Conservation (phyloP, 2,797 vertebrate species). For the Dendrocincla tyrannina region DNA sequence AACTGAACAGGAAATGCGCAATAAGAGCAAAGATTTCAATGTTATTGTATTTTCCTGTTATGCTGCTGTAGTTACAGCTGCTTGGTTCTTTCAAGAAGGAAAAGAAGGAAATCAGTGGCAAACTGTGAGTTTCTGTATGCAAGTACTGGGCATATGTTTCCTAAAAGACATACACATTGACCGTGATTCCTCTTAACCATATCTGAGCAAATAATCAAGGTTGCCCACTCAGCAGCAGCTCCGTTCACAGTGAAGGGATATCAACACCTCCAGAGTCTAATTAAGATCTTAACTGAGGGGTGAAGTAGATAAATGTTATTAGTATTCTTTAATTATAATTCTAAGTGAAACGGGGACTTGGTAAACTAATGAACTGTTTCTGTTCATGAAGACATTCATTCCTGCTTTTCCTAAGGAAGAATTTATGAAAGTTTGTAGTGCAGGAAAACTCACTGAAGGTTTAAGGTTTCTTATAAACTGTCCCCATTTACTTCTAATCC, state of each 20-base stretch:
- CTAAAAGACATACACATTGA: neutral
- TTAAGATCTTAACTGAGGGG: neutral
- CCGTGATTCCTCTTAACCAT: neutral
- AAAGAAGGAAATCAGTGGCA: neutral
- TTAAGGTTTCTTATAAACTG: neutral
- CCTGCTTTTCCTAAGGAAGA: neutral
- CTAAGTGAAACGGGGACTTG: neutral
- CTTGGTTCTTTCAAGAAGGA: neutral
- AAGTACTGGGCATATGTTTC: neutral
- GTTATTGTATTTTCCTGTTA: constrained; percentile 32
- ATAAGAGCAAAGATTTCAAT: neutral
- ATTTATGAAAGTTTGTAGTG: neutral
- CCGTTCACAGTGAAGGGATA: neutral
- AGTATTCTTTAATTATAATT: neutral
- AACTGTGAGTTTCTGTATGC: neutral
- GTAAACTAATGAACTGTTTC: neutral
- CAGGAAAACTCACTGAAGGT: neutral
- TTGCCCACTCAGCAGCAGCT: neutral
- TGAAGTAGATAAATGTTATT: neutral
- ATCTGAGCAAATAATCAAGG: neutral
- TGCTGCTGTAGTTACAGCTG: neutral
- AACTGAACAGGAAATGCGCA: neutral
- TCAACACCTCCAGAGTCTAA: neutral
- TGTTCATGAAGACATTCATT: neutral
- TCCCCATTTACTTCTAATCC: neutral